Percentiles rank a stretch among this genome's conserved stretches.
phyloP scores from a whole-genome alignment of 2,888 invertebrate species.

The Euzetes globulus region DNA sequence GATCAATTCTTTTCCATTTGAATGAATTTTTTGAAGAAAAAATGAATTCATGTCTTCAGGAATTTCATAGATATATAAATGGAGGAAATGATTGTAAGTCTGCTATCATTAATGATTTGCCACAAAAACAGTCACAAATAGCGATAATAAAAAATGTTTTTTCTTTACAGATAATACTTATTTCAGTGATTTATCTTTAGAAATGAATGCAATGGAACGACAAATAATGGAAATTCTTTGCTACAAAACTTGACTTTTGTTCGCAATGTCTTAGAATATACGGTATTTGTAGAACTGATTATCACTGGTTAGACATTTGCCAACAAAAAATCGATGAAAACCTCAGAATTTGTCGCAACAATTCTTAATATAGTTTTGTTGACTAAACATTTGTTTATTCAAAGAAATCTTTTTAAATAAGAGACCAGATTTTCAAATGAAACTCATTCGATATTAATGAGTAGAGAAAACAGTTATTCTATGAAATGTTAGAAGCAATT shows the following conservation, averaged over 20 bases:
- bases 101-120: constrained; percentile 10
- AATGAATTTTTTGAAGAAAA: background rate
- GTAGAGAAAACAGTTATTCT: background rate
- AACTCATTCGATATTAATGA: constrained; percentile 2
- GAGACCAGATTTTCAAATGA: background rate
- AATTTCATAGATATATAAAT: background rate
- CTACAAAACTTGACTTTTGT: no score
- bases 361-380: no score
- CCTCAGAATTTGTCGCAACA: no score
- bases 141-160: background rate
- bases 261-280: no score
- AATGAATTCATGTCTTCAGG: constrained; percentile 6
- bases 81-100: constrained; percentile 7
- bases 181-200: background rate
- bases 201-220: background rate
- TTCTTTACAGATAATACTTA: background rate
- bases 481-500: background rate
- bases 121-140: constrained; percentile 19
- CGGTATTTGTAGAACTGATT: no score
- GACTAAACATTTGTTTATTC: no score
- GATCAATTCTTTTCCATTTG: background rate
- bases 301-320: no score
- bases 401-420: background rate
- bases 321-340: no score
- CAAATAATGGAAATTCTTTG: no score